Evolutionary conservation across 2,797 vertebrate genomes (phyloP).

Genomic region (Xenops minutus): DNA sequence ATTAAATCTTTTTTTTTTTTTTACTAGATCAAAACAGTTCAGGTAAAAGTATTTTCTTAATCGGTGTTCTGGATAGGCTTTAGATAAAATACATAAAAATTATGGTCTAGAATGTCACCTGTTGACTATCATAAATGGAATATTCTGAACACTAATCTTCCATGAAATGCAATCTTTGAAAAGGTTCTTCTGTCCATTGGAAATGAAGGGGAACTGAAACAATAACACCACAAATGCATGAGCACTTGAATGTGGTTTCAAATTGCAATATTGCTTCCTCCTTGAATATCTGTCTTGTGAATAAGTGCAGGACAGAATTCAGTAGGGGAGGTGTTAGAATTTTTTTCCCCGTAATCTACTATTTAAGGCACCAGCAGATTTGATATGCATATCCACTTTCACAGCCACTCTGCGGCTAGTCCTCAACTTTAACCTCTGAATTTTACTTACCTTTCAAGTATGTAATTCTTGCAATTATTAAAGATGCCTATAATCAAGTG

Average conservation of each 20-base stretch:
- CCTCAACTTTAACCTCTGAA: not conserved
- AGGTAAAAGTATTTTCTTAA: not conserved
- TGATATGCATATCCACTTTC: not conserved
- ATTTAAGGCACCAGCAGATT: not conserved
- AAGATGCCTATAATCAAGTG: not conserved
- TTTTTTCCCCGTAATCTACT: not conserved
- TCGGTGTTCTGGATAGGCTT: not conserved
- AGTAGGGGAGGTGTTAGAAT: accelerated
- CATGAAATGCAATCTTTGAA: not conserved
- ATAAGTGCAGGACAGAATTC: accelerated
- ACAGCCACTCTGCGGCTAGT: not conserved
- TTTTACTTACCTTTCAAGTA: not conserved
- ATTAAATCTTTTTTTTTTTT: not conserved
- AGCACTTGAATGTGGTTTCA: not conserved
- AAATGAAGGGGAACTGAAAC: not conserved
- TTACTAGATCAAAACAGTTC: not conserved
- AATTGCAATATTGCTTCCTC: not conserved
- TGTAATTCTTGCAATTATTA: not conserved
- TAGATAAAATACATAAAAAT: not conserved
- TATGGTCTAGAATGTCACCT: not conserved
- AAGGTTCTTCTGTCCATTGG: not conserved
- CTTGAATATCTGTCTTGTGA: not conserved
- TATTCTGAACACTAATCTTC: not conserved
- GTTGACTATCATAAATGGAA: not conserved
- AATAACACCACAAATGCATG: not conserved